Evolutionary conservation across 2,113 vertebrate genomes (phyloP), one percentile per base, ranked within the genome.

Genomic region (Prunella himalayana): DNA sequence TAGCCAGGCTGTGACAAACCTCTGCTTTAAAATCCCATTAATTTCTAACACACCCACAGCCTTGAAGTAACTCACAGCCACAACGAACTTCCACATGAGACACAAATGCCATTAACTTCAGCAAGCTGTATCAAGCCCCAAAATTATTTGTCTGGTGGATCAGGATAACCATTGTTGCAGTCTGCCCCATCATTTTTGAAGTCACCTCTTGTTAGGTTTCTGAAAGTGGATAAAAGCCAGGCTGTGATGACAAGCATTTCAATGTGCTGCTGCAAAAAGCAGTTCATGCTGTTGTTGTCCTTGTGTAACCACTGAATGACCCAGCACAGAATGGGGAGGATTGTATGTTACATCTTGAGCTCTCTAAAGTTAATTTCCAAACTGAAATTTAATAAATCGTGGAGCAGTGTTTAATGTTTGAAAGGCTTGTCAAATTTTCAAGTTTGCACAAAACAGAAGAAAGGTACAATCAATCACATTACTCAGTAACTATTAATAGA

Each of bases 291-390:
- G 60, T 45, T 72, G 41, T 22, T 95, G 70, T 20, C 13, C 27
- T 76, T 70, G 59, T 69, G 54, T 65, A 85, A 82, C 77, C 50
- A 70, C 65, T 44, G 63, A 65, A 41, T 45, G 75, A 77, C 30
- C 71, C 35, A 72, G 24, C 0, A 1, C 42, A 54, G 50, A 79
- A 57, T 65, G 60, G 59, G 15, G 16, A 85, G 59, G 49, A 35
- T 65, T 77, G 47, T 60, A 71, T 0, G 2, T 77, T 71, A 45
- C 25, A 31, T 68, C 61, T 86, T 0, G 0, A 53, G 75, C 86
- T 88, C 86, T 71, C 39, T 56, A 8, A 71, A 84, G 92, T 93
- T 93, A 93, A 96, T 96, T 88, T 71, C 92, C 90, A 81, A 94
- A 53, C 90, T 81, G 41, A 66, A 86, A 86, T 92, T 81, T 92